phyloP scores from a whole-genome alignment of 2,113 vertebrate species.

The Laterallus jamaicensis region DNA sequence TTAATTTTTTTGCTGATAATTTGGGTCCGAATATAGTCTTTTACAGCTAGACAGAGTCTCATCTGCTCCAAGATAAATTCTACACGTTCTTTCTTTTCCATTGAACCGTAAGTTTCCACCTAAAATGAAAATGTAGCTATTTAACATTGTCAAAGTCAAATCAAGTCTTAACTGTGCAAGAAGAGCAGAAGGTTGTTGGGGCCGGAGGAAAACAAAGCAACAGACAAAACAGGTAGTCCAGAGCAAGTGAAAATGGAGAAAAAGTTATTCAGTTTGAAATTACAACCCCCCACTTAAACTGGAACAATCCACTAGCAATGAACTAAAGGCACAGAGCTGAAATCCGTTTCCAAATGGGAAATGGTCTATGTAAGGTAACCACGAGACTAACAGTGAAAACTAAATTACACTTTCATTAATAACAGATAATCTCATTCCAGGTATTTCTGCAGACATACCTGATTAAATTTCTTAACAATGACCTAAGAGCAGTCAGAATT shows the following conservation, averaged over 20 bases:
- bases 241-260: not conserved
- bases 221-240: not conserved
- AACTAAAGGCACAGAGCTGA: not conserved
- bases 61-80: constrained; percentile 99
- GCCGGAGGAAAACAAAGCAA: not conserved
- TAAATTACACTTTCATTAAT: not conserved
- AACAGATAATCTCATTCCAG: not conserved
- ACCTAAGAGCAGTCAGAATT: not conserved
- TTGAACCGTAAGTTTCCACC: constrained; percentile 99
- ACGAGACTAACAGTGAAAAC: not conserved
- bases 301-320: not conserved
- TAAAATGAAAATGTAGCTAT: constrained; percentile 50
- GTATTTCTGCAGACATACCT: not conserved
- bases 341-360: not conserved
- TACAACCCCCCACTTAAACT: not conserved
- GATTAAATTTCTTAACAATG: not conserved
- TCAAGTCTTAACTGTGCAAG: not conserved
- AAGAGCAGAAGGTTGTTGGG: not conserved
- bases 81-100: constrained; percentile 98
- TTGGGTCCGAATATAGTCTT: constrained; percentile 97
- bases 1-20: constrained; percentile 99
- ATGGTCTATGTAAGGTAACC: not conserved
- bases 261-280: not conserved
- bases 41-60: constrained; percentile 97
- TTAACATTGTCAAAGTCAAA: not conserved